phyloP scores from a whole-genome alignment of 2,797 vertebrate species.

The Limosa lapponica region DNA sequence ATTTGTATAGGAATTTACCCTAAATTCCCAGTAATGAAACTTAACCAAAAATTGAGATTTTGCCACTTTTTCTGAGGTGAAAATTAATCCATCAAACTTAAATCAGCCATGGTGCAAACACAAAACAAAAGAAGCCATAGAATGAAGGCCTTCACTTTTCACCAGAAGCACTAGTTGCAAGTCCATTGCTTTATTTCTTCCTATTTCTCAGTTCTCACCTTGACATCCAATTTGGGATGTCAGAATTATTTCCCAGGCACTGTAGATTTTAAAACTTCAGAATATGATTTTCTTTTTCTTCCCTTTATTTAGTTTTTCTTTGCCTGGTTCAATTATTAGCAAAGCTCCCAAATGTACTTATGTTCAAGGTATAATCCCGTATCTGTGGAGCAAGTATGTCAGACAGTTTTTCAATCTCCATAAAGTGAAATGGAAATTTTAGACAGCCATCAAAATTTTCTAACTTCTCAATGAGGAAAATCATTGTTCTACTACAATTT shows the following conservation, averaged over 20 bases:
- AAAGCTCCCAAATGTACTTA: background rate
- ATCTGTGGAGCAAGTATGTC: accelerated
- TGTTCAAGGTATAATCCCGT: background rate
- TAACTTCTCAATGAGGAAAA: background rate
- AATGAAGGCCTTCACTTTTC: background rate
- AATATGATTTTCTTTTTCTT: background rate
- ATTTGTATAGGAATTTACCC: background rate
- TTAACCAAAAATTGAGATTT: background rate
- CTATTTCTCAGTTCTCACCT: background rate
- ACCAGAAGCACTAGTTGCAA: background rate
- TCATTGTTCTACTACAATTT: background rate
- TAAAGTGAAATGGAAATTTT: background rate
- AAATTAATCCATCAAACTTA: background rate
- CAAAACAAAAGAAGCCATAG: background rate
- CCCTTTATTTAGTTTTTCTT: background rate
- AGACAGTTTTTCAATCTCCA: background rate
- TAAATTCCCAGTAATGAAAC: background rate
- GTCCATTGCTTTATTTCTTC: background rate
- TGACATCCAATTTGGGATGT: background rate
- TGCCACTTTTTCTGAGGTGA: background rate
- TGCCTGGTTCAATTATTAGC: background rate
- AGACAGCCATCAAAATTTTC: background rate
- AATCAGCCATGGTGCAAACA: background rate
- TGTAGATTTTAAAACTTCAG: background rate
- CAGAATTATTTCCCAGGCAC: background rate